These are phyloP conservation scores for Proctacanthus coquilletti DNA, from an alignment of 1,140 invertebrate genomes.

Conservation along the genomic window DNA sequence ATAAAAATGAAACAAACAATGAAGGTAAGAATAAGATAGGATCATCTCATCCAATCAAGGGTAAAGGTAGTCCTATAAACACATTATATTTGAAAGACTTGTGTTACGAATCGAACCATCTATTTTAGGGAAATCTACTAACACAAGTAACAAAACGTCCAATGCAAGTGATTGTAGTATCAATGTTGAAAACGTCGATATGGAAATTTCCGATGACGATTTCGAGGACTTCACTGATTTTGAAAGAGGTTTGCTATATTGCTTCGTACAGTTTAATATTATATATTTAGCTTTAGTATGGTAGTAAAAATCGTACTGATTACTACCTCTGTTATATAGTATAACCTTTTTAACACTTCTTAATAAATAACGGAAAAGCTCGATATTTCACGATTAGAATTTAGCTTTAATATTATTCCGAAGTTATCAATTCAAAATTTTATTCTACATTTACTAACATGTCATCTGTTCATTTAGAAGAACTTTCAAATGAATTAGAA, in stretches of 20 bases:
- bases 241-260: slow-evolving; percentile 16
- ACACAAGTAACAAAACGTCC: slow-evolving; percentile 17
- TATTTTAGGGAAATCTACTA: slow-evolving; percentile 13
- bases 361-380: background rate
- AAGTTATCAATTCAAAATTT: too few species aligned
- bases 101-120: background rate
- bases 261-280: background rate
- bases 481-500: too few species aligned
- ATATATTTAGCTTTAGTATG: too few species aligned
- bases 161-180: slow-evolving; percentile 18
- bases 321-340: too few species aligned
- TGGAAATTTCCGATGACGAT: slow-evolving; percentile 60
- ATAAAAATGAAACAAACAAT: slow-evolving; percentile 2
- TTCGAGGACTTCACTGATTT: slow-evolving; percentile 25
- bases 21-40: background rate
- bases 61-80: slow-evolving; percentile 8
- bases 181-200: slow-evolving; percentile 45
- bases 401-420: slow-evolving; percentile 13
- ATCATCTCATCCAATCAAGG: slow-evolving; percentile 3
- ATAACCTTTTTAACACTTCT: background rate
- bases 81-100: slow-evolving; percentile 14
- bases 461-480: too few species aligned
- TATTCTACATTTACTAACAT: too few species aligned
- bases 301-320: too few species aligned
- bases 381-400: background rate